phyloP scores from a whole-genome alignment of 2,888 invertebrate genomes.

The Siphlonurus alternatus region DNA sequence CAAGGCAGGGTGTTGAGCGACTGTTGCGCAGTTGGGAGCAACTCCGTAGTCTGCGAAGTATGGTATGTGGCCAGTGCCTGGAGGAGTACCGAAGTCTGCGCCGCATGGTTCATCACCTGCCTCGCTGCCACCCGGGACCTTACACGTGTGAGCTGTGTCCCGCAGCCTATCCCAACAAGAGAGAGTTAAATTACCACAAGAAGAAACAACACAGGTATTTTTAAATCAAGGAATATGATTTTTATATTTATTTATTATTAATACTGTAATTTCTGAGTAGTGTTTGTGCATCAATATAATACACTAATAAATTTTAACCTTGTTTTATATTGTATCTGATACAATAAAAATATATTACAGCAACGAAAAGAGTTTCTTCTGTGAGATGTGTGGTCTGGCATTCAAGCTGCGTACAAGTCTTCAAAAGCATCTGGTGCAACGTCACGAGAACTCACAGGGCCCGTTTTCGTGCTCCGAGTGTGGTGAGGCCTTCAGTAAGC shows the following conservation, averaged over 20 bases:
- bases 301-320: too few relatives aligned
- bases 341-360: too few relatives aligned
- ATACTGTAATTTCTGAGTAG: neutral
- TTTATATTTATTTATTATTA: neutral
- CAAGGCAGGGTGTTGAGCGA: neutral
- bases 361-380: conserved; percentile 14
- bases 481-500: conserved; percentile 11
- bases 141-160: neutral
- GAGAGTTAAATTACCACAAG: conserved; percentile 1
- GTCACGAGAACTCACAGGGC: conserved; percentile 12
- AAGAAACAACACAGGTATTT: neutral
- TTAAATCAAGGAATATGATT: neutral
- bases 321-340: too few relatives aligned
- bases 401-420: conserved; percentile 14
- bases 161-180: neutral
- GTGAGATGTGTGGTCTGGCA: conserved; percentile 14
- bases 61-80: neutral
- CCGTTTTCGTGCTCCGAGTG: conserved; percentile 12
- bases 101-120: neutral
- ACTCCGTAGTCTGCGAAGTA: neutral
- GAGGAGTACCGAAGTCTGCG: neutral
- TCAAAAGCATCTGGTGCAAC: conserved; percentile 15
- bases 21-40: neutral
- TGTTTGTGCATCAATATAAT: too few relatives aligned
- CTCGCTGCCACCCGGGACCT: neutral